Percentiles rank a stretch among this genome's conserved stretches.
Conservation (phyloP, 2,113 vertebrate genomes). For the Callipepla californica region DNA sequence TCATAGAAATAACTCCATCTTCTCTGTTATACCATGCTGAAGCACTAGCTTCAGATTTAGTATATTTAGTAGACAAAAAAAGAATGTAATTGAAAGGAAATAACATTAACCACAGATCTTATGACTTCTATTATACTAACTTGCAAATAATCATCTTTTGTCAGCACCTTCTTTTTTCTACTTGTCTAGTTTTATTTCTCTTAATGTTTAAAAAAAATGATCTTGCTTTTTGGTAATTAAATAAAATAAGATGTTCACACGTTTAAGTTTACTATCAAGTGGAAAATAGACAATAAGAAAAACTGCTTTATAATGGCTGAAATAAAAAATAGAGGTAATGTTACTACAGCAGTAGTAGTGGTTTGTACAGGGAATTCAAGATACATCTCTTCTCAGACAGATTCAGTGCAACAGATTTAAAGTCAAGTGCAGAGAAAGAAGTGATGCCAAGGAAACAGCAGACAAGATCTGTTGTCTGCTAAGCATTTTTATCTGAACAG, state of each 20-base stretch:
- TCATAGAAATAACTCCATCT: neutral
- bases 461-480: neutral
- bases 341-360: neutral
- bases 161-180: neutral
- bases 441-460: slow-evolving; percentile 12
- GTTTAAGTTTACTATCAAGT: neutral
- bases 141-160: slow-evolving; percentile 5
- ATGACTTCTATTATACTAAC: slow-evolving; percentile 7
- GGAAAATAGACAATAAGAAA: neutral
- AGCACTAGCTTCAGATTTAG: neutral
- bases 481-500: slow-evolving; percentile 17
- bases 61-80: neutral
- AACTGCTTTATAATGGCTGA: neutral
- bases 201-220: neutral
- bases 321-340: neutral
- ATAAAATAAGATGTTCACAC: neutral
- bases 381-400: neutral
- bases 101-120: neutral
- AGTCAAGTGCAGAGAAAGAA: slow-evolving; percentile 4
- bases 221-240: slow-evolving; percentile 35
- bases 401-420: neutral
- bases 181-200: neutral
- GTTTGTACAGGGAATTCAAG: neutral
- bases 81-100: neutral
- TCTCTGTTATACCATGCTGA: neutral